Conservation (phyloP, 2,113 vertebrate genomes). For the Ifrita kowaldi region DNA sequence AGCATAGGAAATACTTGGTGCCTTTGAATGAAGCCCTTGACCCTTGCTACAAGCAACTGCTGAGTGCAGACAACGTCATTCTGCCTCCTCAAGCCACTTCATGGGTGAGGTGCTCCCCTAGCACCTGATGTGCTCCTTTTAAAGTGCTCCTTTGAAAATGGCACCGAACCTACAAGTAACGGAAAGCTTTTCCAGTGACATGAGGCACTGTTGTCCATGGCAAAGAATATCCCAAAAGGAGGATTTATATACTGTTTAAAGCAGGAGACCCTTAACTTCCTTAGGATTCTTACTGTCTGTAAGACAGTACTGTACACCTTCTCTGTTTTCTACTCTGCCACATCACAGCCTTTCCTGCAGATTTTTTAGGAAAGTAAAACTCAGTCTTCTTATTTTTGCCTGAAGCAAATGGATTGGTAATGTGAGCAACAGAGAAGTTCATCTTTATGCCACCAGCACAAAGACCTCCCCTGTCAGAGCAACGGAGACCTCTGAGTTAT, state of each 20-base stretch:
- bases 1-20: background rate
- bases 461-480: background rate
- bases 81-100: background rate
- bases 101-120: background rate
- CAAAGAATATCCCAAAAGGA: background rate
- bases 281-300: background rate
- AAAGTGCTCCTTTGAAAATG: background rate
- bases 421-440: background rate
- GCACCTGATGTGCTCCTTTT: background rate
- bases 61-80: background rate
- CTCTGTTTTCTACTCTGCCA: background rate
- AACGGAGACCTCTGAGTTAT: background rate
- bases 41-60: background rate
- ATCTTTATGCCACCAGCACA: background rate
- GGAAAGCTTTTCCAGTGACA: background rate
- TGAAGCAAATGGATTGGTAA: background rate
- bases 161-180: background rate
- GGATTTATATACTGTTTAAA: background rate
- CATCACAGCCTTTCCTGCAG: background rate
- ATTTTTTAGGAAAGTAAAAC: background rate
- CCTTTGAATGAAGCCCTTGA: background rate
- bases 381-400: background rate
- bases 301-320: no score
- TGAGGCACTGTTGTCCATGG: background rate
- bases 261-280: background rate